Conservation (phyloP, 2,113 vertebrate species). For the Nestor notabilis region DNA sequence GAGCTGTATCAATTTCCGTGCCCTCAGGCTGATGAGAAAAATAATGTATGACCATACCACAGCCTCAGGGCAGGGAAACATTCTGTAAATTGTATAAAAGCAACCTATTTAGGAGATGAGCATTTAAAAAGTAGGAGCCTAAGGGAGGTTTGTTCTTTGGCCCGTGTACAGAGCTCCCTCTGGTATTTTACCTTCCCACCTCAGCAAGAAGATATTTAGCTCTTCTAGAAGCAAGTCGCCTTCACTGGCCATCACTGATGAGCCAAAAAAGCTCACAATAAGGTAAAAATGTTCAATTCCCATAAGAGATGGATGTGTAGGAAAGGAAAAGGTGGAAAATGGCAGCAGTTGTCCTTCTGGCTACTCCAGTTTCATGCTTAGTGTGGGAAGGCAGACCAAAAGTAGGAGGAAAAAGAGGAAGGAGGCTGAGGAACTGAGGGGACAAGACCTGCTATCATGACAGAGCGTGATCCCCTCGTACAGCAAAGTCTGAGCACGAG, state of each 20-base stretch:
- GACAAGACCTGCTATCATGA: not conserved
- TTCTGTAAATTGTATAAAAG: not conserved
- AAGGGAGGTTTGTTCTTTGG: not conserved
- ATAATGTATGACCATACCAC: not conserved
- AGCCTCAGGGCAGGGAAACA: not conserved
- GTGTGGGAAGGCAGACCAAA: not conserved
- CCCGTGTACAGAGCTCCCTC: not conserved
- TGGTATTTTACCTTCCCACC: not conserved
- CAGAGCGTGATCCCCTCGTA: not conserved
- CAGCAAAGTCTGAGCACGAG: rapidly evolving
- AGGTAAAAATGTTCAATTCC: not conserved
- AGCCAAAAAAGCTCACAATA: not conserved
- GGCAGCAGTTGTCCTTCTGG: not conserved
- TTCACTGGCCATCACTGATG: rapidly evolving
- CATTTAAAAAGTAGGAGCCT: not conserved
- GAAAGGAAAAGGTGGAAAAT: not conserved
- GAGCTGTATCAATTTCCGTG: not conserved
- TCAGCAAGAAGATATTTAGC: not conserved
- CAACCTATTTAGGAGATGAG: not conserved
- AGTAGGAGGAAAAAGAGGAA: not conserved
- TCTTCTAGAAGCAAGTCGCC: not conserved
- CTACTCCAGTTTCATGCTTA: not conserved
- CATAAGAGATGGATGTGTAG: not conserved
- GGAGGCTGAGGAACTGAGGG: not conserved
- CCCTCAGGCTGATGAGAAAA: not conserved